Conservation (phyloP, 92 coral and sea anemone genomes). For the Paragorgia papillata region DNA sequence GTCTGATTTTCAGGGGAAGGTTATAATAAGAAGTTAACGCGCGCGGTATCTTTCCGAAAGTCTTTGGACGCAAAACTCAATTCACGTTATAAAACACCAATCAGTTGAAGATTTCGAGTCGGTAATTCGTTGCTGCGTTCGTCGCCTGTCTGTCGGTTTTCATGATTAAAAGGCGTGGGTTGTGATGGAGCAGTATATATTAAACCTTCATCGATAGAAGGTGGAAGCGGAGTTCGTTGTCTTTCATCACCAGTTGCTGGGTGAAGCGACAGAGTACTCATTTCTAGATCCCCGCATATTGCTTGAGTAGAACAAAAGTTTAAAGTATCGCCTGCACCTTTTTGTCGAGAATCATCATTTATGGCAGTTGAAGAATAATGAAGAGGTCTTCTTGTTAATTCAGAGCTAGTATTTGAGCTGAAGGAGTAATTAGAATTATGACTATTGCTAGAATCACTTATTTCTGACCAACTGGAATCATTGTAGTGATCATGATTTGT, state of each 20-base stretch:
- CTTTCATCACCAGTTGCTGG: neutral
- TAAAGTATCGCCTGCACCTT: neutral
- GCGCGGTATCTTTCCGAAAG: too few species aligned
- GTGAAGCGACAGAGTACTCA: slow-evolving; percentile 17
- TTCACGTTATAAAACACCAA: slow-evolving; percentile 25
- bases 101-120: slow-evolving; percentile 8
- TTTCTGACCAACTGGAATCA: neutral
- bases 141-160: neutral
- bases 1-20: too few species aligned
- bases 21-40: too few species aligned
- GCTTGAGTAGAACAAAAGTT: slow-evolving; percentile 35
- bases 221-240: neutral
- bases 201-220: neutral
- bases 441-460: neutral
- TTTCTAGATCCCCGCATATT: slow-evolving; percentile 35
- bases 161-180: too few species aligned
- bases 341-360: neutral
- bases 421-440: slow-evolving; percentile 10
- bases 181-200: neutral
- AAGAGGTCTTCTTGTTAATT: slow-evolving; percentile 1
- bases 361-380: slow-evolving; percentile 1
- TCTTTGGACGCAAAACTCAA: too few species aligned
- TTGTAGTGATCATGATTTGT: neutral
- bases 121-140: neutral
- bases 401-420: slow-evolving; percentile 7